These are phyloP conservation scores for Lepidothrix coronata DNA, from an alignment of 2,113 vertebrate species.

Conservation along the genomic window DNA sequence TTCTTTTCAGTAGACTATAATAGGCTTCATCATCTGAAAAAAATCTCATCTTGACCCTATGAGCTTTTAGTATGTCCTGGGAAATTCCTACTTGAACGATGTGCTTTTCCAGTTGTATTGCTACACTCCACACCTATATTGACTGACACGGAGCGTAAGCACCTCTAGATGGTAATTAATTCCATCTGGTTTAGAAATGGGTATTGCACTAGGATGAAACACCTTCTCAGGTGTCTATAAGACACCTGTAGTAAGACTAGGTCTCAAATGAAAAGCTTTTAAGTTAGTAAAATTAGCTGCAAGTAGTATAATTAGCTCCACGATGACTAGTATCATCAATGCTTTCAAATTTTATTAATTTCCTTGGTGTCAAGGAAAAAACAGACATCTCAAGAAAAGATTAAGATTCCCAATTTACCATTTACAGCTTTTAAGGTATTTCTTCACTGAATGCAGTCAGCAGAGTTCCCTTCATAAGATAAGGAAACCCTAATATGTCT, in stretches of 20 bases:
- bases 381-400: background rate
- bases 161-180: background rate
- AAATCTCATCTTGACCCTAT: background rate
- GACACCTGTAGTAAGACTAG: background rate
- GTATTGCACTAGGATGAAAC: background rate
- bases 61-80: background rate
- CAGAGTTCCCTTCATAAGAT: background rate
- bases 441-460: background rate
- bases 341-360: background rate
- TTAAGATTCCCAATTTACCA: background rate
- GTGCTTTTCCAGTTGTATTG: background rate
- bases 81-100: background rate
- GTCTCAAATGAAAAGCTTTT: background rate
- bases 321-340: background rate
- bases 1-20: background rate
- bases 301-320: background rate
- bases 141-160: background rate
- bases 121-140: background rate
- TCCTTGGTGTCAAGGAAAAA: background rate
- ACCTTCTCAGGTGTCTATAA: background rate
- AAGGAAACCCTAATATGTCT: background rate
- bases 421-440: background rate
- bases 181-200: background rate
- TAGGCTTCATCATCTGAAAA: background rate
- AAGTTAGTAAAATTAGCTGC: background rate